Percentiles rank a stretch among this genome's conserved stretches.
Evolutionary conservation across 2,113 vertebrate species (phyloP).

Genomic region (Verasper variegatus): DNA sequence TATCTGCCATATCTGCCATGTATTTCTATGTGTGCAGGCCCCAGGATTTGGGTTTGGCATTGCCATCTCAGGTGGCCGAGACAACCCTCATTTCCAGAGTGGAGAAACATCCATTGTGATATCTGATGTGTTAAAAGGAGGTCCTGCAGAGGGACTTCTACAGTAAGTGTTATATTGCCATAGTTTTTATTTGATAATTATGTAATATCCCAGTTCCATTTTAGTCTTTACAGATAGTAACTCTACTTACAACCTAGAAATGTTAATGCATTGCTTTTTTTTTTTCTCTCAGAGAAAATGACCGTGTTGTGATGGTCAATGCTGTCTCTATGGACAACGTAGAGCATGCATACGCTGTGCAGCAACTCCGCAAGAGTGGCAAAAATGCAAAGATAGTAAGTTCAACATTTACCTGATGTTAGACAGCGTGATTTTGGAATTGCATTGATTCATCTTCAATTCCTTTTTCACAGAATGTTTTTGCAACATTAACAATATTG

Average conservation of each 20-base stretch:
- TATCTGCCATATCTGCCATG: neutral
- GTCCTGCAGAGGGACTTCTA: conserved; percentile 94
- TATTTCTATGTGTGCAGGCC: conserved; percentile 82
- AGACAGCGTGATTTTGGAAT: neutral
- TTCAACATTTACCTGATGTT: conserved; percentile 7
- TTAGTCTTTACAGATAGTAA: too few species aligned
- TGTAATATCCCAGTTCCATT: neutral
- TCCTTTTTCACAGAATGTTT: neutral
- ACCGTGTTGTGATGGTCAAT: conserved; percentile 98
- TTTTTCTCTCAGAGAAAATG: conserved; percentile 89
- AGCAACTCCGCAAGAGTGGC: conserved; percentile 97
- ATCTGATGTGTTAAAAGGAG: conserved; percentile 98
- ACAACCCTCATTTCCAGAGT: conserved; percentile 99
- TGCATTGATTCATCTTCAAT: neutral
- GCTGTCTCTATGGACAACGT: conserved; percentile 99
- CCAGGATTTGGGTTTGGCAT: conserved; percentile 99
- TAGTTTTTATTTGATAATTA: neutral
- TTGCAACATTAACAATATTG: neutral
- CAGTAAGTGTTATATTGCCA: conserved; percentile 85
- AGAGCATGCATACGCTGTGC: conserved; percentile 96
- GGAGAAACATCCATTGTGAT: conserved; percentile 99
- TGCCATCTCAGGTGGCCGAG: conserved; percentile 97
- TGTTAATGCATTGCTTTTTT: neutral
- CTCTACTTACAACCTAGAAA: neutral
- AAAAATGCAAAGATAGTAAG: conserved; percentile 99